Base-by-base conservation (phyloP, 2,113 vertebrate species). In the Scortum barcoo region DNA sequence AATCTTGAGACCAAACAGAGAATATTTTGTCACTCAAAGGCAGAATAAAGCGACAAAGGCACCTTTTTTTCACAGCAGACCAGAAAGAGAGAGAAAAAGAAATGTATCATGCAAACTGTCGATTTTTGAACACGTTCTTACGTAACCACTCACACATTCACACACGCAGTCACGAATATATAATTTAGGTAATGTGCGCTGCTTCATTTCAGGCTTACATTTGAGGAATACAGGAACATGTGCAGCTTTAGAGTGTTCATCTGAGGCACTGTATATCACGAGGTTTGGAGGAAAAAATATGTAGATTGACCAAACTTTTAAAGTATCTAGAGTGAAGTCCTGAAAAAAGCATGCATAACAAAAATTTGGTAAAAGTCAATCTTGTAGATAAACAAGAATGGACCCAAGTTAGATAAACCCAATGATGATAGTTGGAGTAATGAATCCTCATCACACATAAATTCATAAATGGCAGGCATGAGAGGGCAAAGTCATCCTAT, bases 21-120 rank as follows among this genome's bases (percentile, higher is more conserved):
- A 46, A 62, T 46, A 50, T 40, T 72, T 38, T 74, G 0, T 54
- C 7, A 28, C 26, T 44, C 33, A 65, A 26, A 60, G 42, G 16
- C 30, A 71, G 58, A 58, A 72, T 72, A 60, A 33, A 76, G n/a
- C 50, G 33, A 50, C 24, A 65, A 22, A 75, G n/a, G 1, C 66
- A 46, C 5, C 28, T 42, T 58, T 54, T 28, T 60, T 78, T 78
- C 7, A 48, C 14, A 30, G 26, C 17, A 36, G 33, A 36, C 14
- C 14, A 36, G 22, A 40, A 40, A 12, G 28, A 78, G 69, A 72
- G 62, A 50, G 54, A 13, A 19, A 22, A 38, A 33, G 9, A 24
- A 7, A 26, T 24, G 7, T n/a, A 33, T 56, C 40, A 50, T 13
- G 65, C 40, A 61, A 14, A 46, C 26, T 46, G 20, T 48, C 33